phyloP scores from a whole-genome alignment of 1,140 invertebrate species.

The Polypedilum pembai region DNA sequence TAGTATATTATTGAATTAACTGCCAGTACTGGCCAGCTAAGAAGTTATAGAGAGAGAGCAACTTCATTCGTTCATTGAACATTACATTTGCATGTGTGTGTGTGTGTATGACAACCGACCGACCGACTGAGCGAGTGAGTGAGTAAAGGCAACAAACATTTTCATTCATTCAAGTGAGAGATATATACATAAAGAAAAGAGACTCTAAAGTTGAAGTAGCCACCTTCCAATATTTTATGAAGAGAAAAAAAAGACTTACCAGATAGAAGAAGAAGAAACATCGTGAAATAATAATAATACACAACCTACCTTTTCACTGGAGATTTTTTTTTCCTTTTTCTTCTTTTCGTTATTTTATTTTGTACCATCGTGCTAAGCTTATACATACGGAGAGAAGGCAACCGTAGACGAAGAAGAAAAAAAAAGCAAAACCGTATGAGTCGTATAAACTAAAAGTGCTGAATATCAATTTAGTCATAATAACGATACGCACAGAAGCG shows the following conservation, averaged over 20 bases:
- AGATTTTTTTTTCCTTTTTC: neutral
- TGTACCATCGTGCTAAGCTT: slow-evolving; percentile 9
- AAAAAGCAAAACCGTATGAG: slow-evolving; percentile 3
- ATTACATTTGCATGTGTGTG: neutral
- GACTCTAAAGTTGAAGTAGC: slow-evolving; percentile 26
- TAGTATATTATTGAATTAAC: neutral
- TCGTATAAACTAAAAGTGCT: slow-evolving; percentile 27
- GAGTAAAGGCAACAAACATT: neutral
- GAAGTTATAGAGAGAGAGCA: neutral
- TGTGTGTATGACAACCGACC: neutral
- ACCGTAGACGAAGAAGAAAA: slow-evolving; percentile 14
- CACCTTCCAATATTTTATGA: slow-evolving; percentile 28
- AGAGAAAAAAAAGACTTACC: slow-evolving; percentile 10
- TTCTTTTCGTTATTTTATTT: slow-evolving; percentile 19
- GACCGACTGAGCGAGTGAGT: neutral
- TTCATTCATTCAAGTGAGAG: slow-evolving; percentile 5
- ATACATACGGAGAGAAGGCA: slow-evolving; percentile 28
- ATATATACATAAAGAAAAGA: slow-evolving; percentile 10
- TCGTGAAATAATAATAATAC: slow-evolving; percentile 28
- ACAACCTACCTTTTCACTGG: slow-evolving; percentile 24
- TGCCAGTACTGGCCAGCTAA: no score
- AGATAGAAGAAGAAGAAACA: slow-evolving; percentile 16
- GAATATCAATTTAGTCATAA: slow-evolving; percentile 28
- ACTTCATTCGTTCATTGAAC: neutral
- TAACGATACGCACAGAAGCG: slow-evolving; percentile 28